Evolutionary conservation across 2,113 vertebrate species (phyloP), one percentile per base, ranked within the genome.

Genomic region (Channa argus): DNA sequence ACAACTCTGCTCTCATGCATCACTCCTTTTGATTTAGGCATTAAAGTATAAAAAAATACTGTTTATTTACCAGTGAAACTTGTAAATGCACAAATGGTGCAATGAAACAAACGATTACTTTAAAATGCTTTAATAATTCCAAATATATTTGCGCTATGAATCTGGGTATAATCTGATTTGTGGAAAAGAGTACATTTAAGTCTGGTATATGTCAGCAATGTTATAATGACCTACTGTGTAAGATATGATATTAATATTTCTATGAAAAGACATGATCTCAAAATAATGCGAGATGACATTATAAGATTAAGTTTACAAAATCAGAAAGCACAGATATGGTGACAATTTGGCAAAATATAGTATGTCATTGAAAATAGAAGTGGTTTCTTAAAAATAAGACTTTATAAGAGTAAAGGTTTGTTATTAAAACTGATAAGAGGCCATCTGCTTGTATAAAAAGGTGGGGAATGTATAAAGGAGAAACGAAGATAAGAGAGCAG

Each of bases 301-400:
- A 61, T 24, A 24, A 43, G 4, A 46, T 63, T 7, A 55, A 66
- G 15, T 61, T 24, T 46, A 77, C 43, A 51, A 41, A 41, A 61
- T 70, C 9, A 7, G 3, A 66, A 52, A 54, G n/a, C 3, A 37
- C 7, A 58, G 45, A 52, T 36, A 58, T 4, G 54, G 39, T 33
- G 43, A 44, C 56, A 36, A 70, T 12, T 24, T 24, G 3, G 34
- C 2, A 61, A 68, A 63, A 37, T 2, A 80, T 39, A 5, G 50
- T 39, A 55, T 7, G 55, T 69, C 36, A 49, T 13, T 33, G n/a
- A 15, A 80, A 49, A 63, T 9, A 34, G 24, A 58, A 15, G 3
- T n/a, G 7, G 65, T 49, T 5, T 8, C 3, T 55, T n/a, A 45
- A 58, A 49, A 8, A 50, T 54, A 50, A 9, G 2, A 46, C 15